Evolutionary conservation across 1,140 invertebrate species (phyloP).

Genomic region (Euwallacea similis): DNA sequence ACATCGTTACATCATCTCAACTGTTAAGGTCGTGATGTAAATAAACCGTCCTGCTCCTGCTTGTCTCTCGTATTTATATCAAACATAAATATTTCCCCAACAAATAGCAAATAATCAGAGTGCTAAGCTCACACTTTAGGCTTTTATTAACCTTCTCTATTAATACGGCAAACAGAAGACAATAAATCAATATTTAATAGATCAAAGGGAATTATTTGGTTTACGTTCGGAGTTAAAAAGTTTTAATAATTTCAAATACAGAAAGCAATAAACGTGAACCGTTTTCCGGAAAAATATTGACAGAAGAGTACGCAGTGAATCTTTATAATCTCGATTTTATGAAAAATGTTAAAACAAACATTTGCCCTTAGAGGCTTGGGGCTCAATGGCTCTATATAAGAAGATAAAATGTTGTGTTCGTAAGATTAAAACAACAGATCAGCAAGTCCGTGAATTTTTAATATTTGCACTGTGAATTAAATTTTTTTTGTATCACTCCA

Average conservation of each 20-base stretch:
- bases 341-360: constrained; percentile 51
- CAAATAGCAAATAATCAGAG: constrained; percentile 3
- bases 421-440: too few relatives aligned
- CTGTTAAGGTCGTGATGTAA: too few relatives aligned
- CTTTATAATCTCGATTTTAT: constrained; percentile 52
- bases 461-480: constrained; percentile 14
- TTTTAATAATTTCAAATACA: too few relatives aligned
- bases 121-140: constrained; percentile 12
- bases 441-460: too few relatives aligned
- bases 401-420: too few relatives aligned
- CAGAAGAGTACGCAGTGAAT: constrained; percentile 44
- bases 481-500: too few relatives aligned
- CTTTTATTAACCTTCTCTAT: not conserved
- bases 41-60: not conserved
- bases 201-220: constrained; percentile 12
- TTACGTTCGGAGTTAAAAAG: constrained; percentile 11
- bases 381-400: too few relatives aligned
- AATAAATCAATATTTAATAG: constrained; percentile 13
- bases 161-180: constrained; percentile 6
- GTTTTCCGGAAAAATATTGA: too few relatives aligned
- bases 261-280: too few relatives aligned
- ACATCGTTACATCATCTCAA: constrained; percentile 1
- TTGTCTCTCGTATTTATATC: not conserved
- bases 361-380: constrained; percentile 33
- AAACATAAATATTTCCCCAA: constrained; percentile 13